These are phyloP conservation scores for Iguana delicatissima DNA, from an alignment of 2,797 vertebrate species.

Conservation along the genomic window DNA sequence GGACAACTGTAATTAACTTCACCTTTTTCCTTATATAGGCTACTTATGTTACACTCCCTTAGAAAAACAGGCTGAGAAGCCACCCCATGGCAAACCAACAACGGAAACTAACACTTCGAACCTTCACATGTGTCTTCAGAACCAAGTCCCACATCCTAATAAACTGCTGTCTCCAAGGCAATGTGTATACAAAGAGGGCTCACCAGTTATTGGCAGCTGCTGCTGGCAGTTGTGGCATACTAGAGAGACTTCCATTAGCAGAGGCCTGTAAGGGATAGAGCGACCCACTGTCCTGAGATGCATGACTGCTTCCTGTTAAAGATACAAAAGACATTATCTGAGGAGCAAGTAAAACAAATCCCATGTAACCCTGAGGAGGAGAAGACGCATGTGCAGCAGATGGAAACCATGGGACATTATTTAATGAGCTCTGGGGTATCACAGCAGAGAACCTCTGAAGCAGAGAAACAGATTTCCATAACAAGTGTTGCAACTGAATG, in stretches of 20 bases:
- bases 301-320: conserved; percentile 80
- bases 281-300: conserved; percentile 70
- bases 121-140: too few species aligned
- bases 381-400: background rate
- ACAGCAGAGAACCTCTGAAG: background rate
- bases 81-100: too few species aligned
- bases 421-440: background rate
- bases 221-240: conserved; percentile 13
- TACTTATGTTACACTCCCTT: background rate
- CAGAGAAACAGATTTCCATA: background rate
- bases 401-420: background rate
- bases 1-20: background rate
- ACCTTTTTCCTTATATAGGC: too few species aligned
- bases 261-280: conserved; percentile 63
- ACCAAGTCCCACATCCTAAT: background rate
- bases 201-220: conserved; percentile 72
- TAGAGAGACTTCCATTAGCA: conserved; percentile 50
- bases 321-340: conserved; percentile 17
- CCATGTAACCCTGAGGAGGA: fast-evolving
- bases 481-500: background rate
- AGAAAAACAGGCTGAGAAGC: background rate
- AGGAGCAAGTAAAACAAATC: background rate
- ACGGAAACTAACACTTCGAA: too few species aligned
- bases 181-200: fast-evolving
- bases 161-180: background rate